Percentiles rank a stretch among this genome's conserved stretches.
These are phyloP conservation scores for Eueremaeus valkanovi DNA, from an alignment of 2,888 invertebrate genomes.

Conservation along the genomic window DNA sequence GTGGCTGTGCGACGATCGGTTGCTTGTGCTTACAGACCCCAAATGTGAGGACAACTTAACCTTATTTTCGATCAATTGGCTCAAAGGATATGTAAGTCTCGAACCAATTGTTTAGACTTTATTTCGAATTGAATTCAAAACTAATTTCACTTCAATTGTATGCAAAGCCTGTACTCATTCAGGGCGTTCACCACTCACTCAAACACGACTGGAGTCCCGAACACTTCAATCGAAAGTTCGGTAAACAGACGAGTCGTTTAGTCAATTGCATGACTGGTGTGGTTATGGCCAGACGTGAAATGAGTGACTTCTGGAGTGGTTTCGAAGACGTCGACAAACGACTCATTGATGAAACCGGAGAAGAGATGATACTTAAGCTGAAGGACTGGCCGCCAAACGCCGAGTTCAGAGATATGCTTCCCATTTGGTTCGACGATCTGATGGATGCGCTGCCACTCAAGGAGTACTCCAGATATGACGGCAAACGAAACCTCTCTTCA, in stretches of 20 bases:
- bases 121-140: background rate
- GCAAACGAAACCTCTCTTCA: slow-evolving; percentile 81
- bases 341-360: slow-evolving; percentile 47
- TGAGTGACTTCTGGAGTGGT: slow-evolving; percentile 94
- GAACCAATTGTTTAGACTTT: background rate
- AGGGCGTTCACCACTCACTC: slow-evolving; percentile 73
- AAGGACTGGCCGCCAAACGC: slow-evolving; percentile 98
- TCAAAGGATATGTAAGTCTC: slow-evolving; percentile 61
- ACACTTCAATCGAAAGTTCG: slow-evolving; percentile 84
- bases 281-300: slow-evolving; percentile 80
- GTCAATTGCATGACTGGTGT: slow-evolving; percentile 89
- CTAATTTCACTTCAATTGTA: slow-evolving; percentile 25
- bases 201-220: slow-evolving; percentile 84
- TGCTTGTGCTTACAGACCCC: slow-evolving; percentile 78
- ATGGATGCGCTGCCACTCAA: slow-evolving; percentile 82
- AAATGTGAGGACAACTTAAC: slow-evolving; percentile 64
- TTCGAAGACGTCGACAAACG: slow-evolving; percentile 72
- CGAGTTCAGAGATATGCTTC: slow-evolving; percentile 78
- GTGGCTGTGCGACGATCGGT: slow-evolving; percentile 88
- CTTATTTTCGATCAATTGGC: slow-evolving; percentile 75
- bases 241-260: slow-evolving; percentile 83
- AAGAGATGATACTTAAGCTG: slow-evolving; percentile 80
- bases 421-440: slow-evolving; percentile 75
- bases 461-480: slow-evolving; percentile 84
- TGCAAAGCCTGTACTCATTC: slow-evolving; percentile 81